Evolutionary conservation across 2,113 vertebrate genomes (phyloP), one percentile per base, ranked within the genome.

Genomic region (Catharus minimus): DNA sequence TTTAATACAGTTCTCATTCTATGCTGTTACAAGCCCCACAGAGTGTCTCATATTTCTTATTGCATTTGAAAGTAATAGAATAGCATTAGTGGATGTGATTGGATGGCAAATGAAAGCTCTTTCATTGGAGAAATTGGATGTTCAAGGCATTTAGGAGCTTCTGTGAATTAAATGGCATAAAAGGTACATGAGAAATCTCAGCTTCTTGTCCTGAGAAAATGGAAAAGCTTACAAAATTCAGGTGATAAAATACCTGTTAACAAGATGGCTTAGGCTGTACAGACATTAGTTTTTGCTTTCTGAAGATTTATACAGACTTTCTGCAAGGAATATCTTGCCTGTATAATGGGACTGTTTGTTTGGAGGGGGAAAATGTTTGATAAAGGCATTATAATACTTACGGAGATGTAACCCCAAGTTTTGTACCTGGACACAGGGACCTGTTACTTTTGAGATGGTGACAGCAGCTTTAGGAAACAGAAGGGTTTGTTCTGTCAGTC

Each of bases 11-110:
- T 82, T 82, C 86, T 95, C 77, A 73, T 95, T 86, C 65, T 65
- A 4, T n/a, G 55, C 88, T 87, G 83, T 57, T 94, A 49, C 18
- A 68, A 95, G 73, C n/a, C 55, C 47, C 64, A 24, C 57, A 3
- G 52, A 82, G 80, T 62, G 73, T 86, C 91, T 95, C 44, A 69
- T 16, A 41, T 53, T 52, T 85, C 41, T 79, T 89, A 85, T 1
- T 86, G 58, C 57, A 26, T 94, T 90, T 94, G 47, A 52, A 91
- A 93, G 80, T 68, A 90, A 81, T 90, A 84, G 77, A 90, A 71
- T 36, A 69, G 66, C 43, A 21, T 71, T 83, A 92, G 79, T 82
- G 44, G 44, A 69, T 73, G 50, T 77, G 74, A 95, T 71, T 76
- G 83, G 50, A 26, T 69, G 77, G 82, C 58, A 96, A 89, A 86